These are phyloP conservation scores for Andrena bucephala DNA, from an alignment of 2,888 invertebrate species.

Conservation along the genomic window DNA sequence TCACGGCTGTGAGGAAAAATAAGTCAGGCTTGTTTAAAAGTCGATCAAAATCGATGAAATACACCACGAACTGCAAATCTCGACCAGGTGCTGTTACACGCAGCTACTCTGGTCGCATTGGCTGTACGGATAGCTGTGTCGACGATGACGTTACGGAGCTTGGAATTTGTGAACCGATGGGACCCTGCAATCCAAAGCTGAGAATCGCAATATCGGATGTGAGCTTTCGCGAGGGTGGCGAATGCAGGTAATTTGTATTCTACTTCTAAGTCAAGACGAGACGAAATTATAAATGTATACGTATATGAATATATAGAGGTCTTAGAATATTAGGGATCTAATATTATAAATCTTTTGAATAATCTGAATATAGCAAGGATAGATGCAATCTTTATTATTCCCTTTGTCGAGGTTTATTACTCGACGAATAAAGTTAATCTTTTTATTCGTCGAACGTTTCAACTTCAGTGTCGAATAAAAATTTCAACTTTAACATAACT, in stretches of 20 bases:
- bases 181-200: conserved; percentile 20
- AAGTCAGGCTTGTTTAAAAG: background rate
- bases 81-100: background rate
- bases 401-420: too few relatives aligned
- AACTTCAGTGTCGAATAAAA: too few relatives aligned
- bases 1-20: background rate
- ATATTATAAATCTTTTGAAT: too few relatives aligned
- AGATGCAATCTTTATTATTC: too few relatives aligned
- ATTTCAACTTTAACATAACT: too few relatives aligned
- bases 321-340: too few relatives aligned
- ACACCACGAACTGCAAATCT: conserved; percentile 11
- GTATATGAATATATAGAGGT: too few relatives aligned
- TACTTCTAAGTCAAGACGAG: background rate
- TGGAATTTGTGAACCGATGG: background rate
- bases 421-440: too few relatives aligned
- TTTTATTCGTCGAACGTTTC: too few relatives aligned
- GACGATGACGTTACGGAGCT: background rate
- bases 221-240: background rate
- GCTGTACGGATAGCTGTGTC: background rate
- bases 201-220: conserved; percentile 7
- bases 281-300: background rate
- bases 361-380: too few relatives aligned
- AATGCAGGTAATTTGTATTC: conserved; percentile 24
- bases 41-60: conserved; percentile 22
- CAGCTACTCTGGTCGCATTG: conserved; percentile 30